Evolutionary conservation across 2,888 invertebrate genomes (phyloP), one percentile per base, ranked within the genome.

Genomic region (Ichneumoninae sp.): DNA sequence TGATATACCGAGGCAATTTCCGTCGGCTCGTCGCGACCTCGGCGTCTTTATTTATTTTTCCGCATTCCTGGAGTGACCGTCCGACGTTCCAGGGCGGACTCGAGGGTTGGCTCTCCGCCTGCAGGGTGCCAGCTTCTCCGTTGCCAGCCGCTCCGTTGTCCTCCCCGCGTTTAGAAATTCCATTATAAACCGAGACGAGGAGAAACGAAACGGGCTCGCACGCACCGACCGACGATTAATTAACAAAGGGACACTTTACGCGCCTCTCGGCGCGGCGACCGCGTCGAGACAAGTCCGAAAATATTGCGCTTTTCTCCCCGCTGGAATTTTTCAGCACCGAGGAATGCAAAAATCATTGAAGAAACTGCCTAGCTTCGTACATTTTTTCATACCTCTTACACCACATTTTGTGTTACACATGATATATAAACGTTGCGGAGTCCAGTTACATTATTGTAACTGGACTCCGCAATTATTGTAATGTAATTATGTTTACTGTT

Each of bases 101-200:
- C 52, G 69, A 77, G 69, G 69, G 78, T 74, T 65, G 47, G 30
- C 33, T 54, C 13, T 69, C 65, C 52, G 26, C 36, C 66, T 33
- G 26, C 60, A 10, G 40, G 3, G 16, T 22, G 1, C 40, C 26
- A 16, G 3, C 16, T 40, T 57, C 57, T 44, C 44, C 22, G 22
- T 22, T 22, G 22, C 22, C 22, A 22, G 10, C 66, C 40, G 19
- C 13, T 68, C 66, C 57, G 75, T 70, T 57, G 81, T 30, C 57
- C 44, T 44, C 44, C 13, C 65, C 84, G 84, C 89, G 90, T 89
- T 92, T 89, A 91, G 89, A 92, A 92, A 92, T 92, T 92, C 92
- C 92, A 92, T 92, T 92, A 92, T 88, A 68, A 85, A 30, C 87
- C 76, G 85, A 85, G 89, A 90, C 88, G 90, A 91, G 89, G 89